Percentiles rank a stretch among this genome's conserved stretches.
phyloP scores from a whole-genome alignment of 23 tunicate species.

The Pegea sp. region DNA sequence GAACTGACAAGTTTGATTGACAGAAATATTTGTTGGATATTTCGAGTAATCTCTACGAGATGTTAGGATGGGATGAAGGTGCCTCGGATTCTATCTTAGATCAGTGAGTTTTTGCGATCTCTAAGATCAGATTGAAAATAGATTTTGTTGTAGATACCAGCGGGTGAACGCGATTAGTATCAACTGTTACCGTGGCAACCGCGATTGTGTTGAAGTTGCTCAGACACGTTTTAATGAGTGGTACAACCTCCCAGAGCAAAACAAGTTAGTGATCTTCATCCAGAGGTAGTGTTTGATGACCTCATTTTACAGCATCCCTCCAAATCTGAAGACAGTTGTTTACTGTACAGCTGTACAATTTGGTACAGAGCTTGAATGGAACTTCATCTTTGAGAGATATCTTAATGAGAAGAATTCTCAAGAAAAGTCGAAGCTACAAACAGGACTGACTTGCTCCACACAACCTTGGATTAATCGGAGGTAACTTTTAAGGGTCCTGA shows the following conservation, averaged over 20 bases:
- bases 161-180: constrained; percentile 6
- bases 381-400: constrained; percentile 19
- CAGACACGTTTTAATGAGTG: constrained; percentile 2
- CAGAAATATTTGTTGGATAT: background rate
- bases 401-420: constrained; percentile 13
- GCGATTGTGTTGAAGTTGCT: constrained; percentile 6
- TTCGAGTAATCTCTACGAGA: background rate
- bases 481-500: constrained; percentile 5
- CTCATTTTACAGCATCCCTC: constrained; percentile 12
- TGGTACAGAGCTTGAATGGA: constrained; percentile 13
- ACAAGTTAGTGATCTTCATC: no score
- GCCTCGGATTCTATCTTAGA: background rate
- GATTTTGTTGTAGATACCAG: background rate
- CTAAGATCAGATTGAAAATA: background rate
- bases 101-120: background rate
- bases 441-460: constrained; percentile 14
- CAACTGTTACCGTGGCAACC: constrained; percentile 10
- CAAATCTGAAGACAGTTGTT: constrained; percentile 17
- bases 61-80: background rate
- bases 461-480: constrained; percentile 32
- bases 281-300: no score
- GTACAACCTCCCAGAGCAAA: no score
- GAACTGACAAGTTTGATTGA: background rate
- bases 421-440: constrained; percentile 16
- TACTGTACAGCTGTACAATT: constrained; percentile 20